Base-by-base conservation (phyloP, 2,113 vertebrate species). In the Pongo abelii region DNA sequence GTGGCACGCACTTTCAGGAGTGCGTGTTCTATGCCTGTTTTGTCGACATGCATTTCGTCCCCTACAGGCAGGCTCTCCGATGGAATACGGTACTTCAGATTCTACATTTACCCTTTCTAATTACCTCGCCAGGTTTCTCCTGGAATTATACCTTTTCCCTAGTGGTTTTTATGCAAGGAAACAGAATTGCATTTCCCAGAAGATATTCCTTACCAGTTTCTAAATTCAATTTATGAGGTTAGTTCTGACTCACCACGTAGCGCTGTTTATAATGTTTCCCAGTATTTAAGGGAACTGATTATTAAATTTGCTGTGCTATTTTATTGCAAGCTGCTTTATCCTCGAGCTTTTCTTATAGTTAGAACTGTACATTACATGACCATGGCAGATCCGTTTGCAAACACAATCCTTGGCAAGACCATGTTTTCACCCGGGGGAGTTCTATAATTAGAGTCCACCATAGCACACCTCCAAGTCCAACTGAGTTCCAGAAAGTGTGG, bases 151-250 rank as follows among this genome's bases (percentile, higher is more conserved):
- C 27, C 48, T 57, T 91, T 78, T 12, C 38, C 46, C 35, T 23
- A 17, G 55, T 80, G 11, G 77, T 40, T 96, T 97, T 93, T 61
- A 70, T 75, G 86, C 22, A 61, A 89, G 86, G 93, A 97, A 94
- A 91, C 75, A 94, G 89, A 91, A 90, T 6, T 59, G 35, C 35
- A 6, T 77, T 97, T 92, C 77, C 80, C 91, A 85, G 72, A 96
- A 96, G 80, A 91, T 57, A 43, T 25, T 55, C 79, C 78, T 84
- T 35, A 57, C 75, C 77, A 30, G 79, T 91, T 97, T 96, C 94
- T 91, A 93, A 94, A 92, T 96, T 92, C 57, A 59, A 17, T 43
- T 74, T 30, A 8, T 1, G 59, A 80, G 46, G 64, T 84, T 72
- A 77, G 80, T 75, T 46, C 84, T 74, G 70, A 96, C 94, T 96